These are phyloP conservation scores for Mustela nigripes DNA, from an alignment of 2,113 vertebrate genomes.

Conservation along the genomic window DNA sequence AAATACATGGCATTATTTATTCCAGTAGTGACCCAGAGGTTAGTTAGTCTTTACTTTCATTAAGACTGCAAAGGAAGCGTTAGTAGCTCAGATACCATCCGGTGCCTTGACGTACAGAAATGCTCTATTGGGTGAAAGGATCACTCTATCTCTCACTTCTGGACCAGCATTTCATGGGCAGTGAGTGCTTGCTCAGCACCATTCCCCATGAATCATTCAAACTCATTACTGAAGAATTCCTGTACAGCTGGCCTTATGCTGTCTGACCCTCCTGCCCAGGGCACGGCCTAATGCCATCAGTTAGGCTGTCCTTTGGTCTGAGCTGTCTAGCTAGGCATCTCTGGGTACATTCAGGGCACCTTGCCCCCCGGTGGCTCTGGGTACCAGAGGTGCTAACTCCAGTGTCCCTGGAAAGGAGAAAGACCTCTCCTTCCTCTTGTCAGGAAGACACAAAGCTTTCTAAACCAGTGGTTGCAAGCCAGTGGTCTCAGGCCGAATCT, in stretches of 20 bases:
- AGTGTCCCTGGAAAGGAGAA: not conserved
- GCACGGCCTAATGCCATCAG: not conserved
- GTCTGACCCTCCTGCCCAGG: not conserved
- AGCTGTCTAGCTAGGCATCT: not conserved
- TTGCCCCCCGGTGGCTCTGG: not conserved
- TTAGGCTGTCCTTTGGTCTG: not conserved
- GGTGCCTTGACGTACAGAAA: not conserved
- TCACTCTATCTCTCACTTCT: not conserved
- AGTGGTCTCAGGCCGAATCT: not conserved
- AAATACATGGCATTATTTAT: not conserved
- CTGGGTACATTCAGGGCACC: not conserved
- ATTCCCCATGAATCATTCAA: not conserved
- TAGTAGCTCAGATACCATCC: not conserved
- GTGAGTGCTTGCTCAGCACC: not conserved
- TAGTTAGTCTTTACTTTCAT: not conserved
- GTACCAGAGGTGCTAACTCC: not conserved
- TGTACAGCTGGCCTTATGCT: not conserved
- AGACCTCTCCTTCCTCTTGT: not conserved
- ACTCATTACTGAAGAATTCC: not conserved
- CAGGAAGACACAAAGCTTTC: not conserved
- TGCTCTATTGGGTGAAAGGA: not conserved
- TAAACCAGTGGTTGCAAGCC: not conserved
- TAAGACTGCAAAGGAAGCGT: slow-evolving; percentile 10
- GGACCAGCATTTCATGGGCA: not conserved
- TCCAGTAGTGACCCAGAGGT: not conserved